Evolutionary conservation across 2,888 invertebrate species (phyloP).

Genomic region (Diplolepis rosae): DNA sequence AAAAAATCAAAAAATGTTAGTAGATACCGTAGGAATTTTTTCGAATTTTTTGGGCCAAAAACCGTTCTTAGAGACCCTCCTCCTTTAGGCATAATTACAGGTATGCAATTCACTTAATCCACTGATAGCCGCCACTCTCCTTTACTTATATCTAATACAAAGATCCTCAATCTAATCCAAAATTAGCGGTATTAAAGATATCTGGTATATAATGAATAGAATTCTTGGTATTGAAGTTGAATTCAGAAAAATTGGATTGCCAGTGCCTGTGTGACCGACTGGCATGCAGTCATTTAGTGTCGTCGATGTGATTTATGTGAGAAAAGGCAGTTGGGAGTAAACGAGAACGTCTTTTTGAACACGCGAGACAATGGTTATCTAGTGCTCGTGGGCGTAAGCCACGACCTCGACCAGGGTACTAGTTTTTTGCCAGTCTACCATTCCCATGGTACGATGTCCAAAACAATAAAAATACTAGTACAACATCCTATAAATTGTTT

Average conservation of each 20-base stretch:
- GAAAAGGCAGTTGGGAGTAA: conserved; percentile 59
- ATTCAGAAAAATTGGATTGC: conserved; percentile 3
- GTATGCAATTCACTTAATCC: too few species aligned
- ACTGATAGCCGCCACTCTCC: too few species aligned
- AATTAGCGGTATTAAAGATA: too few species aligned
- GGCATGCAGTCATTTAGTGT: conserved; percentile 41
- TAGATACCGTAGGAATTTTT: too few species aligned
- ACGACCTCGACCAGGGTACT: conserved; percentile 63
- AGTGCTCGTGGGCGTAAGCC: conserved; percentile 55
- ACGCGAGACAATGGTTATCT: conserved; percentile 61
- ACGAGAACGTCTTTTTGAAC: conserved; percentile 64
- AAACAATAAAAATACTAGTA: conserved; percentile 63
- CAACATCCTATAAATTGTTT: conserved; percentile 65
- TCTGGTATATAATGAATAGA: too few species aligned
- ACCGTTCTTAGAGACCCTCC: too few species aligned
- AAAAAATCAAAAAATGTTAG: too few species aligned
- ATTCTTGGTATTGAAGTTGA: background rate
- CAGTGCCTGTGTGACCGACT: conserved; percentile 27
- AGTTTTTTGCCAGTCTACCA: conserved; percentile 63
- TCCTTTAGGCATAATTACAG: too few species aligned
- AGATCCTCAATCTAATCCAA: too few species aligned
- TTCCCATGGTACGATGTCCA: conserved; percentile 64
- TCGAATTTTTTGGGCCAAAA: too few species aligned
- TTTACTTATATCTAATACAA: too few species aligned
- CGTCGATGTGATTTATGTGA: conserved; percentile 63